Percentiles rank a stretch among this genome's conserved stretches.
Conservation (phyloP, 2,797 vertebrate genomes). For the Naso thynnoides region DNA sequence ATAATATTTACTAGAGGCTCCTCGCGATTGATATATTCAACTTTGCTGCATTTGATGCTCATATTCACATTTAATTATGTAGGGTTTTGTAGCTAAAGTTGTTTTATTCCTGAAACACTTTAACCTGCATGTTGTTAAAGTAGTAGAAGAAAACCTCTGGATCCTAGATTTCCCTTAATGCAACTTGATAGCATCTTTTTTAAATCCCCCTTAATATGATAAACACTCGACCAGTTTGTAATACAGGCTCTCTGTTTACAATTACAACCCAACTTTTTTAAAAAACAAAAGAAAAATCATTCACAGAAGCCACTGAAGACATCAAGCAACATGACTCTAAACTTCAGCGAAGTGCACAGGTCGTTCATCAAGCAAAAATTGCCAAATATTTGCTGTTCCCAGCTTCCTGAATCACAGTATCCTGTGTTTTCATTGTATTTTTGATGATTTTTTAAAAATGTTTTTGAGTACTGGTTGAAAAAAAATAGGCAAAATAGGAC, state of each 20-base stretch:
- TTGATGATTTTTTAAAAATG: background rate
- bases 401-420: background rate
- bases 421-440: background rate
- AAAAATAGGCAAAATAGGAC: background rate
- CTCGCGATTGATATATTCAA: background rate
- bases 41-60: too few species aligned
- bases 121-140: background rate
- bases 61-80: background rate
- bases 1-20: background rate
- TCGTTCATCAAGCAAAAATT: background rate
- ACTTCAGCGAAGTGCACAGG: background rate
- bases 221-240: background rate
- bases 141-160: background rate
- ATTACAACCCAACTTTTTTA: background rate
- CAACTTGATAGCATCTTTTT: background rate
- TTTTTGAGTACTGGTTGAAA: background rate
- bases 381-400: background rate
- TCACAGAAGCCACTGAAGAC: background rate
- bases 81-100: background rate
- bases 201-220: background rate
- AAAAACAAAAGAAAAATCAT: background rate
- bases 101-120: background rate
- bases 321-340: background rate
- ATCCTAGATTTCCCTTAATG: slow-evolving; percentile 17
- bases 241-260: background rate